Evolutionary conservation across 2,113 vertebrate species (phyloP).

Genomic region (Brienomyrus brachyistius): DNA sequence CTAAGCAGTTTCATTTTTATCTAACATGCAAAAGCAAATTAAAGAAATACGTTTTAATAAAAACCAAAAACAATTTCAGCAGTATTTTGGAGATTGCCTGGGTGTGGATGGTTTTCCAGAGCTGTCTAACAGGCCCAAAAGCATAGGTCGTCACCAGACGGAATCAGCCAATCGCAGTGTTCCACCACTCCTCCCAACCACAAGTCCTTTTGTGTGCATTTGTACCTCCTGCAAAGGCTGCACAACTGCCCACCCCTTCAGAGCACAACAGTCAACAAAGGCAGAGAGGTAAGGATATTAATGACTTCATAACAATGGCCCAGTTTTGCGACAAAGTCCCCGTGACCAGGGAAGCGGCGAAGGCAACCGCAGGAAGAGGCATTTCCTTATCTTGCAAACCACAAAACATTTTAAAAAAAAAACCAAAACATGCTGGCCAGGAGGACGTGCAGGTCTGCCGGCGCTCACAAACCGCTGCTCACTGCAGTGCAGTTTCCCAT

Average conservation of each 20-base stretch:
- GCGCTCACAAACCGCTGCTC: not conserved
- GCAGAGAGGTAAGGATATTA: not conserved
- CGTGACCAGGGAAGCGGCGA: not conserved
- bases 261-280: not conserved
- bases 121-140: not conserved
- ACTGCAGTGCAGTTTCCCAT: not conserved
- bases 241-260: not conserved
- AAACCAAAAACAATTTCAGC: not conserved
- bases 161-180: not conserved
- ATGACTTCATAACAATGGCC: constrained; percentile 1
- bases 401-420: constrained; percentile 10
- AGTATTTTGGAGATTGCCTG: not conserved
- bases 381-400: constrained; percentile 35
- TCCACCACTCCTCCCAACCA: not conserved
- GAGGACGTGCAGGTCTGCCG: constrained; percentile 6
- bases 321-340: not conserved
- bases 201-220: not conserved
- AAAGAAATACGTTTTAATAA: not conserved
- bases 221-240: not conserved
- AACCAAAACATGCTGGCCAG: not conserved
- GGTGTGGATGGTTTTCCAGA: not conserved
- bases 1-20: not conserved
- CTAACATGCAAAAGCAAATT: not conserved
- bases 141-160: not conserved
- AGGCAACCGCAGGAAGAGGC: constrained; percentile 34